Conservation (phyloP, 2,888 invertebrate species). For the Agrochola circellaris region DNA sequence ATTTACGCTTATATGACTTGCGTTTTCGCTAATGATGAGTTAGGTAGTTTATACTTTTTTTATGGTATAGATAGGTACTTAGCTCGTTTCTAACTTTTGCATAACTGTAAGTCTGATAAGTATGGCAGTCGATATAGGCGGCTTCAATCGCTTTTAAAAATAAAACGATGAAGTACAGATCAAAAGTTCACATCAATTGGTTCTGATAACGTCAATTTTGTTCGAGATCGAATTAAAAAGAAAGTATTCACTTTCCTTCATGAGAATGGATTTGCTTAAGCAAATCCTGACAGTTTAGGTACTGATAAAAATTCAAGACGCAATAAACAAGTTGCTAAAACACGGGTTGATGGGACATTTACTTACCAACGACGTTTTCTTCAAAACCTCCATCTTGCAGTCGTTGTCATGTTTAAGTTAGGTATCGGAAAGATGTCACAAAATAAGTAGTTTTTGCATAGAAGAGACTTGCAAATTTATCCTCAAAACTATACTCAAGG, state of each 20-base stretch:
- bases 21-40: conserved; percentile 43
- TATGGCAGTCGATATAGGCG: conserved; percentile 2
- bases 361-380: background rate
- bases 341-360: background rate
- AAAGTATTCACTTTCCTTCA: background rate
- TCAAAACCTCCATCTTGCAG: background rate
- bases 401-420: background rate
- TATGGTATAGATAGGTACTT: conserved; percentile 19
- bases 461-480: background rate
- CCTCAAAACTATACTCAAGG: background rate
- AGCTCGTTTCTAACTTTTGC: conserved; percentile 23
- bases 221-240: conserved; percentile 1
- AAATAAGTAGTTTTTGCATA: background rate
- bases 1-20: conserved; percentile 59
- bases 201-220: conserved; percentile 11
- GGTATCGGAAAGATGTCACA: background rate
- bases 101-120: conserved; percentile 28
- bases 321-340: background rate
- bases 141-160: conserved; percentile 2
- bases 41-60: conserved; percentile 38
- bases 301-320: too few species aligned
- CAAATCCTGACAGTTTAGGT: too few species aligned
- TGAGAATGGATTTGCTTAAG: background rate
- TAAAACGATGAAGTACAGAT: conserved; percentile 16
- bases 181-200: conserved; percentile 10